phyloP scores from a whole-genome alignment of 2,888 invertebrate genomes.

The Ommatoiulus sabulosus region DNA sequence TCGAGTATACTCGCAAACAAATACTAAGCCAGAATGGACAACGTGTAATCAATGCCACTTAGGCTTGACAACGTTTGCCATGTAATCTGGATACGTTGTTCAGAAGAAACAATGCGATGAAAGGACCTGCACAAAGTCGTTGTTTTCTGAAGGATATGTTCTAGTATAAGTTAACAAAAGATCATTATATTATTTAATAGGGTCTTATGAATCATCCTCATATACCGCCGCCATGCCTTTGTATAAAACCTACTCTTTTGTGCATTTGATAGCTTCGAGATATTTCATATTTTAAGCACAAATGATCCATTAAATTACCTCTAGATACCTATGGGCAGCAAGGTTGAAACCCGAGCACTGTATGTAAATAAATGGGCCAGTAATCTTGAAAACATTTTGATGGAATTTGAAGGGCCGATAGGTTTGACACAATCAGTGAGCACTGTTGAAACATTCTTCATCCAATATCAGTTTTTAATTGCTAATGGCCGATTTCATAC shows the following conservation, averaged over 20 bases:
- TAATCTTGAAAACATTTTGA: too few relatives aligned
- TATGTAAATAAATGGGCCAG: too few relatives aligned
- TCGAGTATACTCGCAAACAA: neutral
- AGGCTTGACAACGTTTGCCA: neutral
- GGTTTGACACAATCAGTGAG: too few relatives aligned
- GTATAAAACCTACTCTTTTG: neutral
- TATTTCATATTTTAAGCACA: neutral
- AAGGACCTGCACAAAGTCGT: neutral
- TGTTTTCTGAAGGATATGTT: neutral
- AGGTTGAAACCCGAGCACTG: too few relatives aligned
- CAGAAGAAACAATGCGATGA: neutral
- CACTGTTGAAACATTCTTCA: too few relatives aligned
- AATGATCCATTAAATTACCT: neutral
- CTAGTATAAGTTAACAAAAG: neutral
- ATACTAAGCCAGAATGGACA: neutral
- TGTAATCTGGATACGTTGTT: conserved; percentile 2
- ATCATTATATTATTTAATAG: conserved; percentile 2
- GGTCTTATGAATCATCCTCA: neutral
- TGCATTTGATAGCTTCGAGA: neutral
- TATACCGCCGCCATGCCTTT: neutral
- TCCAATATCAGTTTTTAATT: too few relatives aligned
- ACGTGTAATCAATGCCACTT: conserved; percentile 32
- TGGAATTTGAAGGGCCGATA: too few relatives aligned
- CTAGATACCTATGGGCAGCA: neutral
- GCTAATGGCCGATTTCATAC: too few relatives aligned